A percentile compares a stretch with the other conserved stretches of the same genome.
phyloP scores from a whole-genome alignment of 2,113 vertebrate species.

The Nothocercus nigrocapillus region DNA sequence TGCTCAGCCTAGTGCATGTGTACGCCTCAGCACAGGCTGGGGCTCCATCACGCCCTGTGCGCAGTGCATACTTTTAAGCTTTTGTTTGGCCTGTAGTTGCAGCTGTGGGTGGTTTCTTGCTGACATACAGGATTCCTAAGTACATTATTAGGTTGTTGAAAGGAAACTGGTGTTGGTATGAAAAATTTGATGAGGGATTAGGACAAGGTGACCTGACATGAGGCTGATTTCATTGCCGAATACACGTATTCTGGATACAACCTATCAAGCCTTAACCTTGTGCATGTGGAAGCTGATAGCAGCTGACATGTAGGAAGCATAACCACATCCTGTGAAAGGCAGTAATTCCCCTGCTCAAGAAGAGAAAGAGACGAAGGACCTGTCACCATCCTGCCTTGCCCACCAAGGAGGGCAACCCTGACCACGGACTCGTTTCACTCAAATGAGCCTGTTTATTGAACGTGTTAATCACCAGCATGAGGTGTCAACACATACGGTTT shows the following conservation, averaged over 20 bases:
- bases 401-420: rapidly evolving
- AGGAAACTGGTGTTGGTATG: background rate
- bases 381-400: background rate
- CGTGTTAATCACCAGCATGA: rapidly evolving
- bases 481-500: rapidly evolving
- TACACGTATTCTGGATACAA: background rate
- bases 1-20: background rate
- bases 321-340: background rate
- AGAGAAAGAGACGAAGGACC: background rate
- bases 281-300: background rate
- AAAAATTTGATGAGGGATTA: background rate
- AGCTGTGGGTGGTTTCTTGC: background rate
- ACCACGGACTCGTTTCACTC: background rate
- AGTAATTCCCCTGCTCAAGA: background rate
- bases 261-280: background rate
- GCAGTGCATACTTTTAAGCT: background rate
- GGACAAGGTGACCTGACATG: background rate
- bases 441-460: rapidly evolving
- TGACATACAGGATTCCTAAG: background rate
- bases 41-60: rapidly evolving
- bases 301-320: background rate
- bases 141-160: background rate
- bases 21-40: background rate
- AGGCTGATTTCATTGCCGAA: background rate
- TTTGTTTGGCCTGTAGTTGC: background rate